Conservation (phyloP, 2,888 invertebrate genomes). For the Ernsta delagoae region DNA sequence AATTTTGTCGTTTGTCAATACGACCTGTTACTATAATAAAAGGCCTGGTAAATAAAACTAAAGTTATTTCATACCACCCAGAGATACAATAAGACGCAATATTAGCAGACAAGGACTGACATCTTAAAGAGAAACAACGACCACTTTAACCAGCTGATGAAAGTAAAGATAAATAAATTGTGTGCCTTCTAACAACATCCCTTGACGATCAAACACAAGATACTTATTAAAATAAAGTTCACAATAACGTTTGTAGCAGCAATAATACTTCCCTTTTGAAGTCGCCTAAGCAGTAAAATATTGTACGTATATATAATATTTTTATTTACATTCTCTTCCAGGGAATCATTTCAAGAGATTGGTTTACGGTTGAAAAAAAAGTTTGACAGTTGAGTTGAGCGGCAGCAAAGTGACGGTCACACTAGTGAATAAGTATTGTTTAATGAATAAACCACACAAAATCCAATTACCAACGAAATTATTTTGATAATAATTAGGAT, state of each 20-base stretch:
- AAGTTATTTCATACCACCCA: not conserved
- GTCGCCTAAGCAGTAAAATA: slow-evolving; percentile 55
- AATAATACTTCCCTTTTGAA: slow-evolving; percentile 63
- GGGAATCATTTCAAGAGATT: slow-evolving; percentile 72
- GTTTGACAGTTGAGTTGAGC: slow-evolving; percentile 44
- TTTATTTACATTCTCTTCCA: slow-evolving; percentile 56
- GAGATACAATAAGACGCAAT: not conserved
- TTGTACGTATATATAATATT: no score
- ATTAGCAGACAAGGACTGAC: slow-evolving; percentile 7
- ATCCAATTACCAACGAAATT: no score
- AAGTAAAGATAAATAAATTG: slow-evolving; percentile 33
- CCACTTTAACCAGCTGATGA: slow-evolving; percentile 15
- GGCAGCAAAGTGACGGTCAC: not conserved
- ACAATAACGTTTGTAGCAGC: slow-evolving; percentile 49
- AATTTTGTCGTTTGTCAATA: no score
- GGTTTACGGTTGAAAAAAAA: slow-evolving; percentile 61
- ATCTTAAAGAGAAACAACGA: not conserved
- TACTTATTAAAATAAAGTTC: slow-evolving; percentile 44
- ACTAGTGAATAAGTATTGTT: not conserved
- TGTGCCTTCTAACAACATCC: slow-evolving; percentile 38
- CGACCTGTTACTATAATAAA: no score
- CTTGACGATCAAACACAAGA: slow-evolving; percentile 45
- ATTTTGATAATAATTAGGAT: no score
- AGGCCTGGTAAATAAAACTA: not conserved
- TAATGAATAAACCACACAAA: no score